Evolutionary conservation across 2,797 vertebrate genomes (phyloP).

Genomic region (Knipowitschia caucasica): DNA sequence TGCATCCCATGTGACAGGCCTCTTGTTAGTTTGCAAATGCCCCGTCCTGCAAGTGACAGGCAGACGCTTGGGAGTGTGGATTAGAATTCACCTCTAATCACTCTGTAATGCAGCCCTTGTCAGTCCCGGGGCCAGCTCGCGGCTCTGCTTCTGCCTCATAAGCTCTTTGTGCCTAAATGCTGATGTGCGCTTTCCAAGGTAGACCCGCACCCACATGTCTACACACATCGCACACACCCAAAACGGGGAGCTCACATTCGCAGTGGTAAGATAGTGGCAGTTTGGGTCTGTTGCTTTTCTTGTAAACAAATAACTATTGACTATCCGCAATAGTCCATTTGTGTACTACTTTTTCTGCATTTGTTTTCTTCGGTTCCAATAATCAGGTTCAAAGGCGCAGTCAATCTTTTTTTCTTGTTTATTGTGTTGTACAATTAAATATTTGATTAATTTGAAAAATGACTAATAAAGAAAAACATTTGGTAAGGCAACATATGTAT

Average conservation of each 20-base stretch:
- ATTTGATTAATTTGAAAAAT: too few relatives aligned
- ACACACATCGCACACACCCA: too few relatives aligned
- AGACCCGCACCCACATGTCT: not conserved
- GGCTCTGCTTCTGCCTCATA: conserved; percentile 54
- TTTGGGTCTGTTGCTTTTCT: not conserved
- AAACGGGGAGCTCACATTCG: conserved; percentile 13
- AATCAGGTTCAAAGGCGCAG: not conserved
- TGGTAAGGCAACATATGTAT: too few relatives aligned
- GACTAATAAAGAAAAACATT: too few relatives aligned
- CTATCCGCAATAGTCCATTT: not conserved
- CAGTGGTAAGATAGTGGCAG: not conserved
- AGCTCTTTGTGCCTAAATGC: conserved; percentile 55
- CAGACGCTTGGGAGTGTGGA: conserved; percentile 60
- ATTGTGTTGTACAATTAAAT: too few relatives aligned
- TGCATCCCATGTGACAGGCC: conserved; percentile 34
- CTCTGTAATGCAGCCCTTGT: conserved; percentile 64
- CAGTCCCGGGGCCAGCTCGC: conserved; percentile 44
- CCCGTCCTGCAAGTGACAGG: conserved; percentile 57
- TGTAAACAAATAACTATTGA: not conserved
- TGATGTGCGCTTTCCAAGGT: conserved; percentile 47
- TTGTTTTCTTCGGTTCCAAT: too few relatives aligned
- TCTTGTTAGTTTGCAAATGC: conserved; percentile 54
- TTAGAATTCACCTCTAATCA: conserved; percentile 69
- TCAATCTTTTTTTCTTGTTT: too few relatives aligned
- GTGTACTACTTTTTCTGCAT: not conserved